Conservation (phyloP, 2,797 vertebrate species). For the Melanogrammus aeglefinus region DNA sequence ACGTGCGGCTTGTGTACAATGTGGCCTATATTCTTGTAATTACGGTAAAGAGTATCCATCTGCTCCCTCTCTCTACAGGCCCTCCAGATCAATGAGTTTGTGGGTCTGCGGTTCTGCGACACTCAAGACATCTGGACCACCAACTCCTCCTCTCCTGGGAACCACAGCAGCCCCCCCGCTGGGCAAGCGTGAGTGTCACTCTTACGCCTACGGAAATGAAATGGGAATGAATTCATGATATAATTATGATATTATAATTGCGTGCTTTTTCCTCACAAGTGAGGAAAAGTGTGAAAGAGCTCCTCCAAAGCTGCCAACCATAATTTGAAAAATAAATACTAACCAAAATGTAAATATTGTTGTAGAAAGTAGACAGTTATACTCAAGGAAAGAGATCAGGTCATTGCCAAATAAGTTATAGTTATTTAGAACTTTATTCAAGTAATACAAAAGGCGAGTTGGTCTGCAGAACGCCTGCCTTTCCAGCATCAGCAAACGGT, state of each 20-base stretch:
- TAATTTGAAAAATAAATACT: background rate
- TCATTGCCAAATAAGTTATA: too few relatives aligned
- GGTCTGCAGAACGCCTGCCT: too few relatives aligned
- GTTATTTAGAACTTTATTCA: too few relatives aligned
- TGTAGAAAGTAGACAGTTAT: too few relatives aligned
- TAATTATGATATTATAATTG: background rate
- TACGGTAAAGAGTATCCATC: too few relatives aligned
- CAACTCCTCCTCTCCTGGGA: slow-evolving; percentile 28
- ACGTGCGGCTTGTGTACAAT: too few relatives aligned
- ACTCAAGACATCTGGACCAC: slow-evolving; percentile 26
- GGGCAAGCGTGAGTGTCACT: slow-evolving; percentile 61
- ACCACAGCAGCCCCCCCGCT: slow-evolving; percentile 39
- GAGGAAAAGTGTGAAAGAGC: background rate
- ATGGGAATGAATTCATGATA: background rate
- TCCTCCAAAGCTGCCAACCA: background rate
- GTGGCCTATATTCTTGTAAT: too few relatives aligned
- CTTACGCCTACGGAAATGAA: background rate
- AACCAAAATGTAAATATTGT: background rate
- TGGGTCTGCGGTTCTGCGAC: slow-evolving; percentile 72
- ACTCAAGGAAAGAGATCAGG: too few relatives aligned
- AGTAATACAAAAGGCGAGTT: too few relatives aligned
- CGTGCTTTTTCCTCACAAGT: background rate
- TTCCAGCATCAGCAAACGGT: too few relatives aligned
- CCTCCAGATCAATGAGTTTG: slow-evolving; percentile 85
- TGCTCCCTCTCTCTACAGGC: slow-evolving; percentile 70